phyloP scores from a whole-genome alignment of 1,140 invertebrate species.

The Alviniconcha marisindica region DNA sequence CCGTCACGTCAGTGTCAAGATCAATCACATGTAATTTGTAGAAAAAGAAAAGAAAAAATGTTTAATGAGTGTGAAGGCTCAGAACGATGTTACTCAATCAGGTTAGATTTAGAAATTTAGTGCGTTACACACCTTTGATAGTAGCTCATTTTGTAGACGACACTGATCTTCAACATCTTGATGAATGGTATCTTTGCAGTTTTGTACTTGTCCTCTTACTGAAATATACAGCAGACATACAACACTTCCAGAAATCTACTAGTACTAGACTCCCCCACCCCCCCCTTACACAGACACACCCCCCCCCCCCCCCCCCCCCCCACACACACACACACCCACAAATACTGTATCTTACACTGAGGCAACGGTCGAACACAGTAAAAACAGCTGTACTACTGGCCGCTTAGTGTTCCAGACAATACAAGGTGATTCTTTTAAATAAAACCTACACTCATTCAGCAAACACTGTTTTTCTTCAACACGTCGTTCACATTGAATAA shows the following conservation, averaged over 20 bases:
- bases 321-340: background rate
- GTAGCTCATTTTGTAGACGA: slow-evolving; percentile 5
- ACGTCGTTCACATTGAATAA: slow-evolving; percentile 55
- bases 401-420: background rate
- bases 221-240: background rate
- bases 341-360: no score
- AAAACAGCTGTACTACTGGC: background rate
- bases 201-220: background rate
- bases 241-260: background rate
- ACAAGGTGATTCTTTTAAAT: background rate
- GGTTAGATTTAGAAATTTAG: background rate
- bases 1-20: no score
- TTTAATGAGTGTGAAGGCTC: background rate
- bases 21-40: no score
- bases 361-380: background rate
- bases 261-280: background rate
- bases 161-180: background rate
- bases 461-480: slow-evolving; percentile 51
- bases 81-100: background rate
- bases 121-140: background rate
- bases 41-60: no score
- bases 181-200: background rate
- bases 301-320: no score
- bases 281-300: background rate
- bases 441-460: slow-evolving; percentile 49